phyloP scores from a whole-genome alignment of 2,113 vertebrate genomes.

The Xerus inauris region DNA sequence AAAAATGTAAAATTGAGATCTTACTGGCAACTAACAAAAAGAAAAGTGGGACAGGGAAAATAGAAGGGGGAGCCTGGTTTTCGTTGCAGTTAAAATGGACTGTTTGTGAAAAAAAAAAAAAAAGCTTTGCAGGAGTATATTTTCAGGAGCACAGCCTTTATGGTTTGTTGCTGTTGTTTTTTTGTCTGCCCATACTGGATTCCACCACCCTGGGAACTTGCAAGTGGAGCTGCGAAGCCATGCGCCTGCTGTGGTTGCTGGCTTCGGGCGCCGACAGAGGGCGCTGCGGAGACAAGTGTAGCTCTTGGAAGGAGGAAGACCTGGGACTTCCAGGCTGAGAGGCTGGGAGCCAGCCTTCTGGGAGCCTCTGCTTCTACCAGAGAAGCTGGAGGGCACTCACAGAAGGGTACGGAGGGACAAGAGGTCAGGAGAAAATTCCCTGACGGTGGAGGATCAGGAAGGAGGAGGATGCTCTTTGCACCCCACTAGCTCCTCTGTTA shows the following conservation, averaged over 20 bases:
- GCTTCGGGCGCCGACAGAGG: neutral
- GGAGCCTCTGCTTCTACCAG: neutral
- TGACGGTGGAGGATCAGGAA: rapidly evolving
- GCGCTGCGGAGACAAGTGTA: neutral
- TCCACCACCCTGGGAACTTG: rapidly evolving
- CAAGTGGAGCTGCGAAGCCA: neutral
- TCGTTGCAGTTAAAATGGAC: neutral
- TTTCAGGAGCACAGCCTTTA: neutral
- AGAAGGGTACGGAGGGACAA: neutral
- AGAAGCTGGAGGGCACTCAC: neutral
- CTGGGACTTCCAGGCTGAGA: neutral
- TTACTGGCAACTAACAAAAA: neutral
- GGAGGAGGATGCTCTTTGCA: neutral
- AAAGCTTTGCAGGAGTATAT: neutral
- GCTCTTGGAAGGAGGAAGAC: neutral
- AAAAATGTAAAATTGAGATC: neutral
- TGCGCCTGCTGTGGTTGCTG: too few species aligned
- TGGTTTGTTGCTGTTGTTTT: neutral
- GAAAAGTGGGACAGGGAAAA: neutral
- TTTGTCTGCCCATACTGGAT: too few species aligned
- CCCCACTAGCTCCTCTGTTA: neutral
- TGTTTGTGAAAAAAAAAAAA: neutral
- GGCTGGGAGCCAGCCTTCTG: neutral
- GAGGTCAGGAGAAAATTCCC: too few species aligned
- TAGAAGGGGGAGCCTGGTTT: neutral